Conservation (phyloP, 2,888 invertebrate species). For the Drosophila mettleri region DNA sequence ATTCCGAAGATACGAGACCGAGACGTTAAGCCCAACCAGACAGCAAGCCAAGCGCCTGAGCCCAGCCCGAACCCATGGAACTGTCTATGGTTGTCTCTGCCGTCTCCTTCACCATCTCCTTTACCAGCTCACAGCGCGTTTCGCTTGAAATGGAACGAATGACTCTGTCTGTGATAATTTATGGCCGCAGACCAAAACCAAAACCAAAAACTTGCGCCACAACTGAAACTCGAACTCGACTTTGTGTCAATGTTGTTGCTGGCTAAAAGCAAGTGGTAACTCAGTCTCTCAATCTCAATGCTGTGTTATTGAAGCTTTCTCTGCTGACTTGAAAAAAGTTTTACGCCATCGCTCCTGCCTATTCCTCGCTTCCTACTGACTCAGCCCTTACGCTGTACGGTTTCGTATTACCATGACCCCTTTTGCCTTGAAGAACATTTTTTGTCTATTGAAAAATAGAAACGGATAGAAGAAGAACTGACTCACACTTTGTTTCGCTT, state of each 20-base stretch:
- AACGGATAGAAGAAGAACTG: background rate
- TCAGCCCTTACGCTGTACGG: constrained; percentile 51
- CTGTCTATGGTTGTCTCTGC: constrained; percentile 29
- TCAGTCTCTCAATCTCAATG: constrained; percentile 1
- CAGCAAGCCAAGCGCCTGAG: background rate
- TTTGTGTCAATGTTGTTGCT: constrained; percentile 67
- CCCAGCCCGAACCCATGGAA: constrained; percentile 1
- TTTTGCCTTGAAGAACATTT: constrained; percentile 37
- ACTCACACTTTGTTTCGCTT: constrained; percentile 30
- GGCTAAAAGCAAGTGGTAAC: constrained; percentile 33
- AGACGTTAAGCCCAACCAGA: constrained; percentile 34
- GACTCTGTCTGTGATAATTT: constrained; percentile 82
- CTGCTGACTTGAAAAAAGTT: constrained; percentile 45
- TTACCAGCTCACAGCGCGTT: constrained; percentile 45
- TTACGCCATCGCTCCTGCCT: constrained; percentile 48
- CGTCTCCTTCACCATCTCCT: constrained; percentile 16
- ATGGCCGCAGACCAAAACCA: constrained; percentile 60
- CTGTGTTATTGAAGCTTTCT: constrained; percentile 14
- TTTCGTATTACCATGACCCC: constrained; percentile 65
- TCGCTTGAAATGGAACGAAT: constrained; percentile 80
- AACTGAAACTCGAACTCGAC: constrained; percentile 62
- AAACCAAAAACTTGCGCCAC: constrained; percentile 43
- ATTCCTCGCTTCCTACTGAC: background rate
- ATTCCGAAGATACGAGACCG: constrained; percentile 75
- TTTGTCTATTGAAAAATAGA: constrained; percentile 1